Percentiles rank a stretch among this genome's conserved stretches.
These are phyloP conservation scores for Cosmopolites sordidus DNA, from an alignment of 2,888 invertebrate genomes.

Conservation along the genomic window DNA sequence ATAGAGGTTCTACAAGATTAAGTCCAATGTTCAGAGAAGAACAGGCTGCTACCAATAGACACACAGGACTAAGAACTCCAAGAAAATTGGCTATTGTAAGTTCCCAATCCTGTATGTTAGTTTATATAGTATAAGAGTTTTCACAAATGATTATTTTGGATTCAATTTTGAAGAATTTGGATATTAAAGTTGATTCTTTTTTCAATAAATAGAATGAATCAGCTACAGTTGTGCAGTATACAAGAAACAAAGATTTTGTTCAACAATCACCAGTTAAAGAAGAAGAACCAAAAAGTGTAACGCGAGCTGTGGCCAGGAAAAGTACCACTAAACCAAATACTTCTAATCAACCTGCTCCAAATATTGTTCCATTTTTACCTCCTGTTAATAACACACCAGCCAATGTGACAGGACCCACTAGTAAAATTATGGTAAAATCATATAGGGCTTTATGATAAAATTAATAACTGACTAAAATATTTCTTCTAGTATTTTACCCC, in stretches of 20 bases:
- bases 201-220: conserved; percentile 35
- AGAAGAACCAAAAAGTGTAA: conserved; percentile 7
- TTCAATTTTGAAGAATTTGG: no score
- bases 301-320: conserved; percentile 74
- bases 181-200: no score
- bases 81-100: not conserved
- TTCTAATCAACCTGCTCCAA: conserved; percentile 20
- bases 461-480: no score
- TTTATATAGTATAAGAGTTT: no score
- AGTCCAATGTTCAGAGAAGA: conserved; percentile 50
- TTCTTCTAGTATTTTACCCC: conserved; percentile 65
- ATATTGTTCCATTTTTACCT: conserved; percentile 40
- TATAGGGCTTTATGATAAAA: no score
- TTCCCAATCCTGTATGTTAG: no score
- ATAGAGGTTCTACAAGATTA: conserved; percentile 86
- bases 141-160: no score
- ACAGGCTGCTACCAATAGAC: conserved; percentile 42
- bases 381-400: conserved; percentile 32
- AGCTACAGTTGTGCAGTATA: conserved; percentile 74
- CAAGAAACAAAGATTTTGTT: conserved; percentile 50
- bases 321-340: conserved; percentile 56
- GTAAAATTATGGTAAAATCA: conserved; percentile 64
- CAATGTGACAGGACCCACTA: conserved; percentile 51
- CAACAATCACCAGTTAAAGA: conserved; percentile 17
- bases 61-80: conserved; percentile 34